A percentile compares a stretch with the other conserved stretches of the same genome.
These are phyloP conservation scores for Caenorhabditis tropicalis DNA, from an alignment of 1,140 invertebrate genomes.

Conservation along the genomic window DNA sequence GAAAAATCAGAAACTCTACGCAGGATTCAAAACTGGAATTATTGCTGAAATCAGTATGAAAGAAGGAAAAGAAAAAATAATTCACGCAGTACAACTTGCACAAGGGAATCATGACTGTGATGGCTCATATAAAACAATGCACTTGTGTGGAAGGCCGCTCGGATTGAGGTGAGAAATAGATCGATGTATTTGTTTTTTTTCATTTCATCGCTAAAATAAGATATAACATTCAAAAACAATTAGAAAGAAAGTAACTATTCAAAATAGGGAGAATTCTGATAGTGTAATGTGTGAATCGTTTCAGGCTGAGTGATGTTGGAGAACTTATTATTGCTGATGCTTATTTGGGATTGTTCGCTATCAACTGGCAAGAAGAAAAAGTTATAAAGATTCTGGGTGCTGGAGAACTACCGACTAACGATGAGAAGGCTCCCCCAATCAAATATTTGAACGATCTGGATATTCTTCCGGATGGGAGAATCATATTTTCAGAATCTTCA, in stretches of 20 bases:
- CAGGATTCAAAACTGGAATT: slow-evolving; percentile 48
- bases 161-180: slow-evolving; percentile 46
- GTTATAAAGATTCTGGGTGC: slow-evolving; percentile 34
- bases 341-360: slow-evolving; percentile 47
- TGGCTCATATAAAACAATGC: slow-evolving; percentile 40
- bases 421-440: slow-evolving; percentile 35
- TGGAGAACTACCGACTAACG: slow-evolving; percentile 38
- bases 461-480: slow-evolving; percentile 48
- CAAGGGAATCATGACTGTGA: slow-evolving; percentile 46
- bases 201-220: not conserved
- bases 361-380: slow-evolving; percentile 52
- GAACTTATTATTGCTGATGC: slow-evolving; percentile 50
- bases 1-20: slow-evolving; percentile 30
- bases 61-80: slow-evolving; percentile 25
- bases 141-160: slow-evolving; percentile 51
- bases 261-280: not conserved
- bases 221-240: not conserved
- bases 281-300: not conserved
- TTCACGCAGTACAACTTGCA: slow-evolving; percentile 51
- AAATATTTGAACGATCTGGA: slow-evolving; percentile 52
- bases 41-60: slow-evolving; percentile 48
- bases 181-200: not conserved
- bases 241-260: not conserved
- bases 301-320: slow-evolving; percentile 36
- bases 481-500: slow-evolving; percentile 49